Base-by-base conservation (phyloP, 1,140 invertebrate species). In the Drosophila sucinea region DNA sequence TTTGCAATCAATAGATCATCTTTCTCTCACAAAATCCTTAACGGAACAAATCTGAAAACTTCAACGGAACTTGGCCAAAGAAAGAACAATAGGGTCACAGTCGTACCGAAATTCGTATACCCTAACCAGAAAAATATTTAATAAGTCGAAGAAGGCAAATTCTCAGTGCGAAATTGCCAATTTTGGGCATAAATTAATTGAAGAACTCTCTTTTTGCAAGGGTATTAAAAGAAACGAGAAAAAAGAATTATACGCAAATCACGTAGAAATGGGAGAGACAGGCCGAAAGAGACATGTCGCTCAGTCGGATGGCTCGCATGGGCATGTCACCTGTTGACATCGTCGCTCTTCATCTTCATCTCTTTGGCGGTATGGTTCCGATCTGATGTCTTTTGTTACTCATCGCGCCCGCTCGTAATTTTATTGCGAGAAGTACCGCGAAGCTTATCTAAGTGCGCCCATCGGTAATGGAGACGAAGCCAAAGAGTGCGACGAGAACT, bases 381-480 rank as follows among this genome's bases (percentile, higher is more conserved):
- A 69, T 67, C 65, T 76, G 83, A 55, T 71, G 84, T 87, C 25
- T 51, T 25, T 25, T 25, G 44, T 51, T 51, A 51, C 44, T 51
- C 44, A 51, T 51, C 55, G 62, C 75, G 76, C 72, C 79, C 81
- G 84, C 84, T 89, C 77, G 69, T 86, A 71, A 86, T 82, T 81
- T 79, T 10, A 51, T 56, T 67, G 66, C 71, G 67, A 30, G 69
- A 69, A 51, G 66, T 81, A 73, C 77, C 78, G 77, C 70, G 70
- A 51, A 74, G 75, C 82, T 86, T 91, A 91, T 91, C 90, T 91
- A 51, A 90, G 85, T 82, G 90, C 90, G 89, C 90, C 90, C 90
- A 91, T 91, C 90, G 44, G 83, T 69, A 80, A 77, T 79, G 73
- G 72, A 86, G 77, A 64, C 82, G 79, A 79, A 81, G 80, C 47